These are phyloP conservation scores for Parotia lawesii DNA, from an alignment of 2,113 vertebrate species.

Conservation along the genomic window DNA sequence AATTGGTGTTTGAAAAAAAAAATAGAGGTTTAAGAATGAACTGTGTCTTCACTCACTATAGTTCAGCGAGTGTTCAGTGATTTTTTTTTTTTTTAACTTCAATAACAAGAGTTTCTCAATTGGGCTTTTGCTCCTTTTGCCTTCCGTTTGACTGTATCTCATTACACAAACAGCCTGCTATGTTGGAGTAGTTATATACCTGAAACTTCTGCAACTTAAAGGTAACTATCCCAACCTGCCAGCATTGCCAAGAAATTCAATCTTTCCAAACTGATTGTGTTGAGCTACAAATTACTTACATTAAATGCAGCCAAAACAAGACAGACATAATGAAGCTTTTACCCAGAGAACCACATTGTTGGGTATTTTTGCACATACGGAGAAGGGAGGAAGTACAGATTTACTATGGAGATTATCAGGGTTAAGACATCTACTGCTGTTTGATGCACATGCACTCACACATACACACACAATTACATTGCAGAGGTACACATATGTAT, in stretches of 20 bases:
- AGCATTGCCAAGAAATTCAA: background rate
- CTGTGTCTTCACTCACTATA: background rate
- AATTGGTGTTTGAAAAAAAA: background rate
- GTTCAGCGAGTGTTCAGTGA: background rate
- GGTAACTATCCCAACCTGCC: background rate
- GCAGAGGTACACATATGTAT: background rate
- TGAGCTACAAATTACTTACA: background rate
- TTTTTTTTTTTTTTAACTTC: background rate
- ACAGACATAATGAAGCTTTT: background rate
- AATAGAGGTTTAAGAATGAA: background rate
- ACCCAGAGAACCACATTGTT: background rate
- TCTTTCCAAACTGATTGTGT: background rate
- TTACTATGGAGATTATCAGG: constrained; percentile 22
- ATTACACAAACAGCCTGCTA: background rate
- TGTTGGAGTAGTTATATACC: background rate
- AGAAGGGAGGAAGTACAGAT: background rate
- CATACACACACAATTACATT: background rate
- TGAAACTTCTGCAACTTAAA: background rate
- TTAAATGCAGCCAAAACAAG: background rate
- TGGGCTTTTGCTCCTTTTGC: background rate
- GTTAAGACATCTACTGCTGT: background rate
- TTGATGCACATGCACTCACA: background rate
- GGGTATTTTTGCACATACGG: background rate
- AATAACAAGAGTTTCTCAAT: background rate
- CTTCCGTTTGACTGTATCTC: background rate